Base-by-base conservation (phyloP, 2,113 vertebrate genomes). In the Melanostigma gelatinosum region DNA sequence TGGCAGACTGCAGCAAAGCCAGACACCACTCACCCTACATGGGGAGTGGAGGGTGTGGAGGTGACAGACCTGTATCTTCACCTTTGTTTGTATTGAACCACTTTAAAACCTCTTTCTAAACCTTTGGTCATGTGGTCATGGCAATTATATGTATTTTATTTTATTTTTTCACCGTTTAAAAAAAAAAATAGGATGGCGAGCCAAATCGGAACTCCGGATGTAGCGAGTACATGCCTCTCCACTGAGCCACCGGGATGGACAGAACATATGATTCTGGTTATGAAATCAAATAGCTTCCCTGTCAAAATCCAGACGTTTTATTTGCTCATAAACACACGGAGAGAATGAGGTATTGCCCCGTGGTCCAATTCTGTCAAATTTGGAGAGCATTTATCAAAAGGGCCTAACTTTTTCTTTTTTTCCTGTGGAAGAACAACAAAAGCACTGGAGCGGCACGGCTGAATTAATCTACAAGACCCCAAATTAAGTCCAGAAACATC, bases 401-500 rank as follows among this genome's bases (percentile, higher is more conserved):
- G 69, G 81, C 70, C 66, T 8, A 80, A 79, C 73, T 77, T 77
- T 82, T 77, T 36, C 2, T 11, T 27, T 27, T 55, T 27, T 27
- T 55, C n/a, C 65, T n/a, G 34, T 57, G 74, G 69, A 86, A 86
- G 72, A 89, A 90, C 84, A 90, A 93, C 89, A 88, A 90, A 90
- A 92, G 89, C 87, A 72, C 68, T 60, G 68, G 46, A 86, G 85
- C 86, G 50, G 74, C 78, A 77, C 55, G 16, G 80, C 71, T 73
- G 85, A 85, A 83, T 88, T 87, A 79, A 88, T 87, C 77, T 83
- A 79, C 80, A 72, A 72, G 81, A 79, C 65, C 80, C 75, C 48
- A 92, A 92, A 93, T 92, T 84, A 90, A 84, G 85, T 91, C 80
- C 92, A 93, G 92, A 93, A 76, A 86, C 81, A 66, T 85, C 63